These are phyloP conservation scores for Agrotis exclamationis DNA, from an alignment of 2,888 invertebrate species.

Conservation along the genomic window DNA sequence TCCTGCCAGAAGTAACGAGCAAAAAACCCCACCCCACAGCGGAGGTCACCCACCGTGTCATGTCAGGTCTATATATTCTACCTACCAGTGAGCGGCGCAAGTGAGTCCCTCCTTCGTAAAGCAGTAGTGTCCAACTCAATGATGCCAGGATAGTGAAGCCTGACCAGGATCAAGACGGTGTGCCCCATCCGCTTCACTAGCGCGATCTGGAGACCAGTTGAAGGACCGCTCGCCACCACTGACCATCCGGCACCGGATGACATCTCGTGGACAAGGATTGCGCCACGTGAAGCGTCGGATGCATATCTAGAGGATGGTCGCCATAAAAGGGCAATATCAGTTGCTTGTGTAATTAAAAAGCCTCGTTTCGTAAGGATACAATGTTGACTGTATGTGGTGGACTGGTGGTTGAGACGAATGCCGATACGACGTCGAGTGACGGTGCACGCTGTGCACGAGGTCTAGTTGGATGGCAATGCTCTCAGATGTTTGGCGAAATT, in stretches of 20 bases:
- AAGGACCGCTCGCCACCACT: conserved; percentile 90
- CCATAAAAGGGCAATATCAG: conserved; percentile 12
- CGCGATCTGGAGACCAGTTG: conserved; percentile 93
- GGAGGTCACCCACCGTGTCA: not conserved
- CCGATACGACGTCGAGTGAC: too few species aligned
- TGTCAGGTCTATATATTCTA: not conserved
- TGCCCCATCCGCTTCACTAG: conserved; percentile 91
- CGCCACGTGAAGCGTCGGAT: conserved; percentile 93
- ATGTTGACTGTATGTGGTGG: not conserved
- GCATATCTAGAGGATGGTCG: conserved; percentile 84
- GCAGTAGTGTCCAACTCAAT: conserved; percentile 92
- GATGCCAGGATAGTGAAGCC: conserved; percentile 92
- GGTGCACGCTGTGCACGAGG: too few species aligned
- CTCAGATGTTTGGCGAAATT: too few species aligned
- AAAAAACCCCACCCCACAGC: too few species aligned
- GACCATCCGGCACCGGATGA: conserved; percentile 92
- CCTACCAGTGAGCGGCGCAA: conserved; percentile 84
- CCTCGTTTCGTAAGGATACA: too few species aligned
- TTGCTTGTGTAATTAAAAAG: not conserved
- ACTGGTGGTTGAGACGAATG: not conserved
- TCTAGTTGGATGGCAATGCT: too few species aligned
- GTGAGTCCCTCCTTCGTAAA: conserved; percentile 91
- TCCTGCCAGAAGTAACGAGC: too few species aligned
- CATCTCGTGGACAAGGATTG: conserved; percentile 93
- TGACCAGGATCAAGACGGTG: conserved; percentile 92